Evolutionary conservation across 2,888 invertebrate species (phyloP).

Genomic region (Drosophila lutescens): DNA sequence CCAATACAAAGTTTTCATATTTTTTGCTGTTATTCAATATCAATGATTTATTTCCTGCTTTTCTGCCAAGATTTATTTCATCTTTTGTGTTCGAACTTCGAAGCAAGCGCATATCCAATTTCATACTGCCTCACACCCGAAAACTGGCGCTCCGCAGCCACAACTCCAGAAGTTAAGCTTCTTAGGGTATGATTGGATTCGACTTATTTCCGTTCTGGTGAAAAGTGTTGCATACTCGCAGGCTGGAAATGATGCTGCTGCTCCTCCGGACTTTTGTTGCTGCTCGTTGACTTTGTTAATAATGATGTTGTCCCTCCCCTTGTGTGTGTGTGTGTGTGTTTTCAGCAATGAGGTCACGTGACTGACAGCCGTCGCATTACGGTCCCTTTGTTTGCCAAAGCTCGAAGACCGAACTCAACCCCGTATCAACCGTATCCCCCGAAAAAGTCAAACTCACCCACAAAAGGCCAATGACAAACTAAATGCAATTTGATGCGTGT

Average conservation of each 20-base stretch:
- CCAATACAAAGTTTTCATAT: slow-evolving; percentile 26
- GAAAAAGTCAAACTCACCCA: slow-evolving; percentile 1
- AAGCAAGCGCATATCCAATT: slow-evolving; percentile 32
- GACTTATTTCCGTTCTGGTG: slow-evolving; percentile 42
- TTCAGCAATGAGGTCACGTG: slow-evolving; percentile 70
- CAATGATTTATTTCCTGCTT: slow-evolving; percentile 26
- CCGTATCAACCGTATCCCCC: not conserved
- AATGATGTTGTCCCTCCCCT: slow-evolving; percentile 59
- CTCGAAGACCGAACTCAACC: not conserved
- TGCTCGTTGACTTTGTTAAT: slow-evolving; percentile 73
- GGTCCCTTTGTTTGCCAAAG: slow-evolving; percentile 40
- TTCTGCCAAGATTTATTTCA: slow-evolving; percentile 27
- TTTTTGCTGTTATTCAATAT: slow-evolving; percentile 13
- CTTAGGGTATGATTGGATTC: slow-evolving; percentile 47
- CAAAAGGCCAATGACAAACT: slow-evolving; percentile 65
- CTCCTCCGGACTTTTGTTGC: slow-evolving; percentile 47
- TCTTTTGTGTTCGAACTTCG: slow-evolving; percentile 9
- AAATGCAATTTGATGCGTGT: slow-evolving; percentile 78
- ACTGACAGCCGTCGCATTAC: slow-evolving; percentile 52
- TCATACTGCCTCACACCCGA: slow-evolving; percentile 16
- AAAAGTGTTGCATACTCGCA: slow-evolving; percentile 44
- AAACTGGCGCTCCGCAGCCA: not conserved
- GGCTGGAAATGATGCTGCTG: slow-evolving; percentile 45
- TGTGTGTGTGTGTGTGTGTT: slow-evolving; percentile 44
- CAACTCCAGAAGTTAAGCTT: slow-evolving; percentile 26